These are phyloP conservation scores for Bombyx mori DNA, from an alignment of 1,140 invertebrate species.

Conservation along the genomic window ASM3026992v2 NC_085112.1:3804001-3804500, in stretches of 20 bases:
- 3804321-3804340: slow-evolving; percentile 26
- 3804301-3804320: too few species aligned
- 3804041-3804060: too few species aligned
- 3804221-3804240: too few species aligned
- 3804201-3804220: not conserved
- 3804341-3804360: slow-evolving; percentile 80
- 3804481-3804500: slow-evolving; percentile 11
- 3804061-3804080: too few species aligned
- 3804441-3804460: slow-evolving; percentile 74
- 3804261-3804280: not conserved
- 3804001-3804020: too few species aligned
- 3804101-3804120: too few species aligned
- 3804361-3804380: slow-evolving; percentile 79
- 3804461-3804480: slow-evolving; percentile 74
- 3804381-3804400: slow-evolving; percentile 74
- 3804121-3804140: too few species aligned
- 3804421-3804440: slow-evolving; percentile 76
- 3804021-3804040: too few species aligned
- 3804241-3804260: not conserved
- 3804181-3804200: not conserved
- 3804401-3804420: slow-evolving; percentile 80
- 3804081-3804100: too few species aligned
- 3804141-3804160: not conserved
- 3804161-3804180: not conserved
- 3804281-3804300: too few species aligned